These are phyloP conservation scores for Melanotaenia pygmaea DNA, from an alignment of 2,797 vertebrate species.

Conservation along the genomic window DNA sequence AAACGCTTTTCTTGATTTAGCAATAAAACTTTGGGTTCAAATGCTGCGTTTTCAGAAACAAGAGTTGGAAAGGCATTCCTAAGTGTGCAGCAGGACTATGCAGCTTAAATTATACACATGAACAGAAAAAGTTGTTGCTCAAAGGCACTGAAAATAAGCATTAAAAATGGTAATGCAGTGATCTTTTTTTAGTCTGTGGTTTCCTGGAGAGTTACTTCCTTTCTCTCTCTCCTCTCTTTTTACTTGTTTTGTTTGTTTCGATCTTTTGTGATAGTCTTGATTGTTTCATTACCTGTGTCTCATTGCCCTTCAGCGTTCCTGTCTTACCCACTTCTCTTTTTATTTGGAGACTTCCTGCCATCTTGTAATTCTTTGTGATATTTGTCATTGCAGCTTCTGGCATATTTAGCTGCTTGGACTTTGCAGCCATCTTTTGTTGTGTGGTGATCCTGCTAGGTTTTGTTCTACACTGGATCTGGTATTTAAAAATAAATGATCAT, in stretches of 20 bases:
- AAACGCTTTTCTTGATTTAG: not conserved
- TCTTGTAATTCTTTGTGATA: no score
- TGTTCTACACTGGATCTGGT: not conserved
- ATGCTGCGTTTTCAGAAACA: not conserved
- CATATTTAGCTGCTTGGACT: no score
- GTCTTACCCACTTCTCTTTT: no score
- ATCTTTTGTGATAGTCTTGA: not conserved
- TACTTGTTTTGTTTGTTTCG: not conserved
- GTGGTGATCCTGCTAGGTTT: not conserved
- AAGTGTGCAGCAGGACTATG: not conserved
- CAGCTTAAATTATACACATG: not conserved
- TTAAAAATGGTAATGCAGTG: not conserved
- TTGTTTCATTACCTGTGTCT: not conserved
- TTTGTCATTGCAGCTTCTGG: no score
- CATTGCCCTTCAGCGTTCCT: no score
- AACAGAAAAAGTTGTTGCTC: not conserved
- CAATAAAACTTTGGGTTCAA: not conserved
- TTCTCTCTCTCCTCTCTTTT: not conserved
- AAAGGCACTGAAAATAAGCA: not conserved
- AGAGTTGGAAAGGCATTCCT: not conserved
- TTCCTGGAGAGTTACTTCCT: not conserved
- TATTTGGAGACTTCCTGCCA: no score
- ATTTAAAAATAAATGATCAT: no score
- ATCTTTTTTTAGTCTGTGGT: not conserved
- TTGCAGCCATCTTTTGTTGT: not conserved